A percentile compares a stretch with the other conserved stretches of the same genome.
Conservation (phyloP, 2,888 invertebrate genomes). For the Crepidodera aurea region DNA sequence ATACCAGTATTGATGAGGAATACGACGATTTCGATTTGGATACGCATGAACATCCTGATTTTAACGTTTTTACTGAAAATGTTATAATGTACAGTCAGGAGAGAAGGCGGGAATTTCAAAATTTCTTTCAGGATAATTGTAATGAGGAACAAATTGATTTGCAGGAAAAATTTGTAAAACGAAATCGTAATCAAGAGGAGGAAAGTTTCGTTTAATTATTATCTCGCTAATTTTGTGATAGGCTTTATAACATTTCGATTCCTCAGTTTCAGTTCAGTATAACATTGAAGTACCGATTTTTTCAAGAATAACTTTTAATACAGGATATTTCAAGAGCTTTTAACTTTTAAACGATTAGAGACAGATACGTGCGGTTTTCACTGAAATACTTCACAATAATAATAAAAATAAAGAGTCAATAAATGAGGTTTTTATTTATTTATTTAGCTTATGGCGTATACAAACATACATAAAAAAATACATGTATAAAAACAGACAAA, state of each 20-base stretch:
- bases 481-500: too few relatives aligned
- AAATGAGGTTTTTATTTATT: too few relatives aligned
- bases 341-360: too few relatives aligned
- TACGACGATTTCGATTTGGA: slow-evolving; percentile 34
- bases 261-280: neutral
- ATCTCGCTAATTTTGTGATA: neutral
- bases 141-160: slow-evolving; percentile 44
- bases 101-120: slow-evolving; percentile 34
- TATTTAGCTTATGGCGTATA: too few relatives aligned
- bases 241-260: neutral
- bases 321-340: too few relatives aligned
- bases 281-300: too few relatives aligned
- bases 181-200: slow-evolving; percentile 43
- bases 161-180: slow-evolving; percentile 45
- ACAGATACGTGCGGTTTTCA: too few relatives aligned
- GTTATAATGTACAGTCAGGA: slow-evolving; percentile 44
- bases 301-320: too few relatives aligned
- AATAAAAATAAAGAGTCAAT: too few relatives aligned
- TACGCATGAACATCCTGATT: slow-evolving; percentile 36
- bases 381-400: too few relatives aligned
- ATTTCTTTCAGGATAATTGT: slow-evolving; percentile 40
- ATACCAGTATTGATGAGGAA: slow-evolving; percentile 43
- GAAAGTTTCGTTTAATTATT: slow-evolving; percentile 53
- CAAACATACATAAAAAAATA: too few relatives aligned
- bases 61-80: slow-evolving; percentile 49